Evolutionary conservation across 2,797 vertebrate species (phyloP), one percentile per base, ranked within the genome.

Genomic region (Odontamblyopus rebecca): DNA sequence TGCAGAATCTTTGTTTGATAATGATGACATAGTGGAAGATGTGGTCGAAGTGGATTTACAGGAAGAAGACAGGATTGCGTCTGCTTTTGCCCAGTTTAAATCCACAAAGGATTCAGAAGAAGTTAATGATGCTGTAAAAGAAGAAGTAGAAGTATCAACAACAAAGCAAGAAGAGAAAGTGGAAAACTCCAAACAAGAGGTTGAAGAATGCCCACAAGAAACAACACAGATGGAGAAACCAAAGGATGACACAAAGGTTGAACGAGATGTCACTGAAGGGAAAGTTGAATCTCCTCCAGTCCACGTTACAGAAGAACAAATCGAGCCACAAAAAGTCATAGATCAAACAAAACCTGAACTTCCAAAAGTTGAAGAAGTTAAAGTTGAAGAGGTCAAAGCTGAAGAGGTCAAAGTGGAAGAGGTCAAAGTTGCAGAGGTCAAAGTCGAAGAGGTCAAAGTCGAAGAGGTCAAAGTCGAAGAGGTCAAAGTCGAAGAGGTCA

Each of bases 1-100:
- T 51, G 94, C 95, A 6, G 77, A 88, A 6, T 92, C 93, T 61
- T 92, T 98, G 72, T 76, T 86, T 67, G 78, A 87, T 2, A 82
- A 89, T 23, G 88, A 91, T 3, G 35, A 50, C 1, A 19, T 77
- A 32, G 69, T 79, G 0, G 68, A 78, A 0, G 64, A 86, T 1
- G 74, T 72, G 0, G 71, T 82, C 1, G 65, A 69, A 0, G 15
- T 59, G 0, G 68, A 82, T 5, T n/a, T 8, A 0, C 4, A 3
- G 13, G 81, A 87, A 6, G 81, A 86, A 9, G 82, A 86, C 30
- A 0, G 26, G 1, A 1, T 85, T 41, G 50, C 77, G 19, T 77
- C 89, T 29, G 76, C 59, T 0, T 84, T 90, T 15, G 4, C 12
- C 32, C 75, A 78, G 12, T 89, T 87, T n/a, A 61, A 67, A 62